Evolutionary conservation across 2,888 invertebrate species (phyloP).

Genomic region (Cistogaster globosa): DNA sequence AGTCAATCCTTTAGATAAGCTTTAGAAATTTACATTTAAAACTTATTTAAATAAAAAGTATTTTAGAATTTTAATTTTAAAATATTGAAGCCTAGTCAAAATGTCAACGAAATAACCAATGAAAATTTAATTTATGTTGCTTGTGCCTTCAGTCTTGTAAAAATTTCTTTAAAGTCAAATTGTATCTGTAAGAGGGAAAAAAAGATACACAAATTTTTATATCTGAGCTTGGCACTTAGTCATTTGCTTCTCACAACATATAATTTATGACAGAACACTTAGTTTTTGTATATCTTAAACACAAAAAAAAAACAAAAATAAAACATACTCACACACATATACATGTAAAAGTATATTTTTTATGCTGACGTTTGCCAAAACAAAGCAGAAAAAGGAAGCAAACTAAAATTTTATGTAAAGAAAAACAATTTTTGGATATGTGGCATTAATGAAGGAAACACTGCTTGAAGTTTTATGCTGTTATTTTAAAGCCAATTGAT

Average conservation of each 20-base stretch:
- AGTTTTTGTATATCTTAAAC: not conserved
- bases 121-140: too few species aligned
- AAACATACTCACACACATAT: not conserved
- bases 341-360: not conserved
- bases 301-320: slow-evolving; percentile 1
- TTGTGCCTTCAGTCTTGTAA: too few species aligned
- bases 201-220: not conserved
- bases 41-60: too few species aligned
- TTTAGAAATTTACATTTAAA: too few species aligned
- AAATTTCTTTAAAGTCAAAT: too few species aligned
- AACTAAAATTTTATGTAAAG: slow-evolving; percentile 2
- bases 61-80: too few species aligned
- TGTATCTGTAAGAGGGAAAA: too few species aligned
- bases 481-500: slow-evolving; percentile 22
- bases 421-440: slow-evolving; percentile 17
- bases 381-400: not conserved
- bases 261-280: not conserved
- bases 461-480: not conserved
- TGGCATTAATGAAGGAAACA: not conserved
- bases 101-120: too few species aligned
- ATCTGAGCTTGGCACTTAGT: not conserved
- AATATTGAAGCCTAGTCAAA: too few species aligned
- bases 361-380: slow-evolving; percentile 59
- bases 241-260: not conserved
- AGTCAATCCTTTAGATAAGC: too few species aligned